Evolutionary conservation across 2,113 vertebrate species (phyloP), one percentile per base, ranked within the genome.

Genomic region (Oryzias javanicus): DNA sequence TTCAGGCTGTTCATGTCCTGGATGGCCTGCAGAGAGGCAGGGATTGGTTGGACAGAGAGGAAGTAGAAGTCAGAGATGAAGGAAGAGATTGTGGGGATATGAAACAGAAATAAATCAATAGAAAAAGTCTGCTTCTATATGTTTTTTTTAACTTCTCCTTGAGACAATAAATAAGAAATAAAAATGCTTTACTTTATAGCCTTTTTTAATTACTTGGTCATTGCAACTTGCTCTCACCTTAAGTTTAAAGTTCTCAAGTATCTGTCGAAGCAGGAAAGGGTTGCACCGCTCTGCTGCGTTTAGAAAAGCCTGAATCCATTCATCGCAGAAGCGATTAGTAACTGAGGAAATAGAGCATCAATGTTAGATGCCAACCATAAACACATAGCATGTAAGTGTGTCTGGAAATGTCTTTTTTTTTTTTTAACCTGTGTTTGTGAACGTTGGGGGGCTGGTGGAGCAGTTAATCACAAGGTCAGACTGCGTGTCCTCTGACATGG

Each of bases 1-100:
- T 99, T 99, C 86, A 99, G 90, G 85, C 95, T 96, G 92, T 99
- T 99, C 89, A 96, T 96, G 81, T 98, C 96, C 86, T 99, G 97
- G 63, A 99, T 99, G 53, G 95, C 96, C 97, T 99, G 90, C 14
- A 52, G 58, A 65, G 27, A 3, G 4, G 8, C 12, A 61, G 25
- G 0, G 5, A n/a, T 16, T 52, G 49, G 40, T 52, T 25, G 10
- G 25, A 35, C 3, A 35, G 6, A 57, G 16, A 72, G 27, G 14
- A 59, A 42, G 42, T 55, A 49, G 14, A 2, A 0, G 22, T 17
- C 0, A 22, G 5, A 50, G 46, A 65, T 57, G 41, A 6, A 12
- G 58, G 18, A 64, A 52, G 49, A 18, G 27, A 62, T 57, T 1
- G 60, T 1, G 24, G 55, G 5, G 12, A 4, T 47, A 20, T 14